phyloP scores from a whole-genome alignment of 2,888 invertebrate genomes.

The Furcula furcula region DNA sequence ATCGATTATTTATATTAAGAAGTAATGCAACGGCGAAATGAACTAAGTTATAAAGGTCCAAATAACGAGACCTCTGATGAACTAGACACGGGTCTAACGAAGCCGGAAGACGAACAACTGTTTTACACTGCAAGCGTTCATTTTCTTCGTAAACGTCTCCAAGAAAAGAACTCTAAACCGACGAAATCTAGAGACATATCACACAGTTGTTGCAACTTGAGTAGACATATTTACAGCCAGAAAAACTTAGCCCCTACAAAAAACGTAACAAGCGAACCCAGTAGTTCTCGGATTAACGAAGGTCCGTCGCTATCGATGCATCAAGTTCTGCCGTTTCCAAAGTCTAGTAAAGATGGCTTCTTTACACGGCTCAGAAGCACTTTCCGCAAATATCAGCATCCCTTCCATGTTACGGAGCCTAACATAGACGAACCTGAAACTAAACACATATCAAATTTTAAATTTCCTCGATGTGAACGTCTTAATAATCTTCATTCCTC shows the following conservation, averaged over 20 bases:
- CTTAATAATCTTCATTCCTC: constrained; percentile 33
- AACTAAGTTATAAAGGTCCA: constrained; percentile 17
- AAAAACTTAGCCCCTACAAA: constrained; percentile 7
- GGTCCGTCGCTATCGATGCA: constrained; percentile 51
- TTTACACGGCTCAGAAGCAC: constrained; percentile 49
- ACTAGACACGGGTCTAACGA: constrained; percentile 30
- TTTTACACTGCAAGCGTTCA: constrained; percentile 67
- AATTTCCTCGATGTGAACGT: constrained; percentile 54
- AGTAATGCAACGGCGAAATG: constrained; percentile 51
- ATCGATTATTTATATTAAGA: constrained; percentile 21
- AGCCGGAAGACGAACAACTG: constrained; percentile 50
- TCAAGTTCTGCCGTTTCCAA: constrained; percentile 68
- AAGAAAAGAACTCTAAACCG: constrained; percentile 42
- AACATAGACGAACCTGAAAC: constrained; percentile 34
- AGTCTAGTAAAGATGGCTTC: constrained; percentile 49
- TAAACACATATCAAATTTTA: constrained; percentile 51
- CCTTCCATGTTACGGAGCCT: constrained; percentile 25
- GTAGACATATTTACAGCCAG: constrained; percentile 6
- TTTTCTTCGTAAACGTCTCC: constrained; percentile 60
- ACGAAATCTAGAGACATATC: constrained; percentile 28
- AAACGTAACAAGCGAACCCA: constrained; percentile 9
- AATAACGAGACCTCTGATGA: constrained; percentile 22
- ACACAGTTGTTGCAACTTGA: constrained; percentile 52
- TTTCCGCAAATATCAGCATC: constrained; percentile 44
- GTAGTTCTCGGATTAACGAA: constrained; percentile 7